phyloP scores from a whole-genome alignment of 2,113 vertebrate genomes.

The Sander vitreus region DNA sequence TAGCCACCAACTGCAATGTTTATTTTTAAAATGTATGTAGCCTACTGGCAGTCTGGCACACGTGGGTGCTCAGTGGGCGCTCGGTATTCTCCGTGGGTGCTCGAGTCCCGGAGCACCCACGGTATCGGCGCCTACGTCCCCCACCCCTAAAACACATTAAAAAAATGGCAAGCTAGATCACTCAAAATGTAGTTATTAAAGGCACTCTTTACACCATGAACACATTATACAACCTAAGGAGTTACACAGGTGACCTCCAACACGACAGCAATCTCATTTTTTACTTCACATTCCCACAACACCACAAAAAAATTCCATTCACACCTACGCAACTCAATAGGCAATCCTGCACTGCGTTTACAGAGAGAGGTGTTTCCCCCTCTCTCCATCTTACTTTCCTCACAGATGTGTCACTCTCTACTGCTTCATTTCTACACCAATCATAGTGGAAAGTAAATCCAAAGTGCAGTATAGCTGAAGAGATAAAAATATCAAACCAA shows the following conservation, averaged over 20 bases:
- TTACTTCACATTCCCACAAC: conserved; percentile 37
- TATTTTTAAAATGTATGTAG: too few relatives aligned
- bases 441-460: conserved; percentile 31
- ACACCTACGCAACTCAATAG: conserved; percentile 44
- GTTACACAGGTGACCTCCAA: neutral
- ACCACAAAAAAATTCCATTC: conserved; percentile 54
- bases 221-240: neutral
- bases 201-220: neutral
- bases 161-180: too few relatives aligned
- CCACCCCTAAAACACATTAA: too few relatives aligned
- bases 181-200: too few relatives aligned
- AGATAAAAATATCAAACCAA: neutral
- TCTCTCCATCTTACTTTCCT: conserved; percentile 11
- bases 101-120: too few relatives aligned
- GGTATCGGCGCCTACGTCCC: too few relatives aligned
- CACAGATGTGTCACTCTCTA: conserved; percentile 41
- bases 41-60: too few relatives aligned
- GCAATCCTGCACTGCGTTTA: conserved; percentile 9
- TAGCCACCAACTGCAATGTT: too few relatives aligned
- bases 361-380: conserved; percentile 29
- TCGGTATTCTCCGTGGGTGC: too few relatives aligned
- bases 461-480: neutral
- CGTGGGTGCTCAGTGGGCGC: too few relatives aligned
- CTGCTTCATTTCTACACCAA: conserved; percentile 39
- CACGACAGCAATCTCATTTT: conserved; percentile 21